Base-by-base conservation (phyloP, 2,113 vertebrate species). In the Octodon degus region DNA sequence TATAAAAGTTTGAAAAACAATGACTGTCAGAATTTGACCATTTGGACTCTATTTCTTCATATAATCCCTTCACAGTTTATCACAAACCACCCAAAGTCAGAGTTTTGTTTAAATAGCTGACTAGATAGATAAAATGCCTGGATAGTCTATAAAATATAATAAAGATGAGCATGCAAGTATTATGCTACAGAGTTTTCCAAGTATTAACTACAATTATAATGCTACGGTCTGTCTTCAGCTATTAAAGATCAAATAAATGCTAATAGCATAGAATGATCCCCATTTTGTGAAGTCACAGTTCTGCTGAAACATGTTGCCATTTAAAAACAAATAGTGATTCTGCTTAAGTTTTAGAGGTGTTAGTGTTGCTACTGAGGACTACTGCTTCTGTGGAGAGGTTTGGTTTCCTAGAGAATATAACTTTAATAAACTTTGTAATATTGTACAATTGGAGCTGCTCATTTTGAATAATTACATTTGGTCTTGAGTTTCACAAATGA, bases 171-270 rank as follows among this genome's bases (percentile, higher is more conserved):
- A 70, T 20, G 37, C 1, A 63, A 12, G 9, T 19, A 17, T 3
- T 89, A 47, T 37, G 90, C 6, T 68, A 92, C 8, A 10, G n/a
- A 68, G 40, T 96, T 92, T n/a, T 32, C 60, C 92, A 81, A 81
- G 40, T 5, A 34, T 82, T 86, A 53, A 6, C 74, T 76, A 67
- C 47, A 63, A 86, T 30, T 76, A 14, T 34, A 86, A 89, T 93
- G 43, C 2, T 60, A 74, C 72, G 25, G 43, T 53, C 12, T 6
- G 10, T 74, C 60, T 50, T 72, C 22, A n/a, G 25, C 27, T 92
- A 74, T 43, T 24, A 55, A 95, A 96, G 96, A 91, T 93, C 97
- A 76, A 97, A 76, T 68, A 89, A 58, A 25, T 67, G 80, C 1
- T 97, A 77, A 92, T 13, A 11, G 70, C 89, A 3, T 7, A 11